A percentile compares a stretch with the other conserved stretches of the same genome.
Evolutionary conservation across 1,140 invertebrate species (phyloP).

Genomic region (Leptonema lineaticorne): DNA sequence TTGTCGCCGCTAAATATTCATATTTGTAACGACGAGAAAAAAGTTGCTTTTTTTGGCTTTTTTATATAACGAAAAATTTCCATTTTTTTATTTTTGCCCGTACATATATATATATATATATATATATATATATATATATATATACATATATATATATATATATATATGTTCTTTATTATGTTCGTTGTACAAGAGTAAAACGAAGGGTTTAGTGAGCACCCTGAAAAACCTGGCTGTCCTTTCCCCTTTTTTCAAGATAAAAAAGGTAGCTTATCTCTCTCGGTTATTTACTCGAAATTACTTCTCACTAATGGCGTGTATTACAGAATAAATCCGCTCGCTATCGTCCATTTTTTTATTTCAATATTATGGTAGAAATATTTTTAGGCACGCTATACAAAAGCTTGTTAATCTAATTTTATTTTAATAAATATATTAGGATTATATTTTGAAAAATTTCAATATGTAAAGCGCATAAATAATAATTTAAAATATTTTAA

Average conservation of each 20-base stretch:
- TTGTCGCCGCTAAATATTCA: too few relatives aligned
- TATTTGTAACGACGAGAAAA: too few relatives aligned
- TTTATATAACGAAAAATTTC: neutral
- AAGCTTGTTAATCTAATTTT: too few relatives aligned
- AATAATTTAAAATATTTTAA: too few relatives aligned
- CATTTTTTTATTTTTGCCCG: neutral
- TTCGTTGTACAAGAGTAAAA: neutral
- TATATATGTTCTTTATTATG: neutral
- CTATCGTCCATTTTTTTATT: constrained; percentile 6
- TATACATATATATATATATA: neutral
- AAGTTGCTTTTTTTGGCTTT: neutral
- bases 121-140: neutral
- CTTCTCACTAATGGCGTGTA: constrained; percentile 38
- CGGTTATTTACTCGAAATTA: constrained; percentile 40
- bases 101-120: neutral
- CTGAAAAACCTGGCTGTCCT: neutral
- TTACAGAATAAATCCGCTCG: constrained; percentile 31
- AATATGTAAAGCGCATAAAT: too few relatives aligned
- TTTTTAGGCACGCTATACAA: too few relatives aligned
- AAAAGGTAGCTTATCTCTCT: constrained; percentile 41
- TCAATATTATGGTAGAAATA: neutral
- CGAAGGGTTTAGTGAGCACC: constrained; percentile 8
- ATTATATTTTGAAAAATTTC: too few relatives aligned
- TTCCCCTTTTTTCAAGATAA: constrained; percentile 34
- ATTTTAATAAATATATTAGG: too few relatives aligned